Evolutionary conservation across 2,797 vertebrate genomes (phyloP).

Genomic region (Scomberomorus guttatus): DNA sequence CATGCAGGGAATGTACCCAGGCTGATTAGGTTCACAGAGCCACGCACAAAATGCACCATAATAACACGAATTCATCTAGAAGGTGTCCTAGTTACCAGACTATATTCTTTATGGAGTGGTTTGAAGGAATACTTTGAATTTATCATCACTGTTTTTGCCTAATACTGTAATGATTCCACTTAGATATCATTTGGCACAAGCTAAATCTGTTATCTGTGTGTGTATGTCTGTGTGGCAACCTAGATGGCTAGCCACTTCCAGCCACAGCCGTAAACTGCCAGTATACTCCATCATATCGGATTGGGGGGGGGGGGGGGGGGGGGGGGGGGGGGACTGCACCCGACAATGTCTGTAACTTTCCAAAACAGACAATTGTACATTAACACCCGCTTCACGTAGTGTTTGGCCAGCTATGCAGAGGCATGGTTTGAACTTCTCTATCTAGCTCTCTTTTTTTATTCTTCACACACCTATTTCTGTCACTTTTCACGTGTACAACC

Average conservation of each 20-base stretch:
- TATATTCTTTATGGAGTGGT: background rate
- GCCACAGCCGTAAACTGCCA: background rate
- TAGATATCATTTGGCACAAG: conserved; percentile 18
- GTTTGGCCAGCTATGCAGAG: no score
- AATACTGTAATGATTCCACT: conserved; percentile 13
- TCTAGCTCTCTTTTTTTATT: no score
- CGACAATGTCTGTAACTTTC: no score
- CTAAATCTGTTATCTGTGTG: conserved; percentile 6
- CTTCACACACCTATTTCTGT: no score
- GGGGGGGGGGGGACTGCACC: no score
- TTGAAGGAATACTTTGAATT: background rate
- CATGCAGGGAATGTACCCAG: conserved; percentile 1
- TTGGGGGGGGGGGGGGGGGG: no score
- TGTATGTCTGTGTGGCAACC: conserved; percentile 3
- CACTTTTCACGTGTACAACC: no score
- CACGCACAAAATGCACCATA: conserved; percentile 27
- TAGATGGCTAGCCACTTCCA: conserved; percentile 37
- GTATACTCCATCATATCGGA: background rate
- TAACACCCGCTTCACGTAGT: no score
- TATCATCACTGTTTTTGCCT: background rate
- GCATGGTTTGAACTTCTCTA: no score
- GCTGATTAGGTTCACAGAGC: conserved; percentile 10
- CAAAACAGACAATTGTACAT: no score
- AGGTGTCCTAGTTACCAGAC: background rate
- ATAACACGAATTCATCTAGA: conserved; percentile 15